Conservation (phyloP, 2,888 invertebrate genomes). For the Choristoneura rosaceana region DNA sequence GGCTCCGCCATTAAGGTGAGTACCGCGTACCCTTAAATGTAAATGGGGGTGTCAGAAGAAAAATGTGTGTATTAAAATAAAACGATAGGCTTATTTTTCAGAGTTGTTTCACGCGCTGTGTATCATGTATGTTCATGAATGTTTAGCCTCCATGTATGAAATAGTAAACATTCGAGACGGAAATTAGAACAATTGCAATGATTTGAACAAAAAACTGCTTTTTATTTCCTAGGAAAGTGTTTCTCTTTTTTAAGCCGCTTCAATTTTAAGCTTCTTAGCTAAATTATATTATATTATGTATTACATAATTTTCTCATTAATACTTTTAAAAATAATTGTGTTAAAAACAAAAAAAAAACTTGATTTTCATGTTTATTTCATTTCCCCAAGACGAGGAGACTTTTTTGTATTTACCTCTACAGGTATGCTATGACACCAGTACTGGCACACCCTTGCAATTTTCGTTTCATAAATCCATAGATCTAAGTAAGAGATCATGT, state of each 20-base stretch:
- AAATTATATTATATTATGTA: no score
- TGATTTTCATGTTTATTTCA: not conserved
- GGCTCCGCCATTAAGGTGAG: conserved; percentile 53
- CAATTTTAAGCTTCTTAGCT: not conserved
- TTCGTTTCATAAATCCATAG: conserved; percentile 73
- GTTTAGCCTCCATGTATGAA: not conserved
- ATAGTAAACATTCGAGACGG: not conserved
- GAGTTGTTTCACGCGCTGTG: conserved; percentile 1
- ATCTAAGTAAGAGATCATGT: conserved; percentile 71
- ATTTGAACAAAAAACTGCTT: not conserved
- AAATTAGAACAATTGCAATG: not conserved
- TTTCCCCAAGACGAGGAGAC: not conserved
- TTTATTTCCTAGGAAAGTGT: conserved; percentile 21
- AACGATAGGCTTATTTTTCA: conserved; percentile 20
- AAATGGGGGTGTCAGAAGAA: conserved; percentile 25
- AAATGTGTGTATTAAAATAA: conserved; percentile 23
- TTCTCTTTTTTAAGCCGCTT: not conserved
- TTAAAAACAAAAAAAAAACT: no score
- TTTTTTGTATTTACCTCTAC: not conserved
- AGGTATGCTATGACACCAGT: conserved; percentile 8
- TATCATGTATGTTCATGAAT: not conserved
- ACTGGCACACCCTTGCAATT: conserved; percentile 43
- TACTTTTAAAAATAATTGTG: no score
- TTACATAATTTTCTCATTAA: no score
- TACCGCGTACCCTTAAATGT: conserved; percentile 37